phyloP scores from a whole-genome alignment of 2,113 vertebrate species.

The Butastur rufipennis region DNA sequence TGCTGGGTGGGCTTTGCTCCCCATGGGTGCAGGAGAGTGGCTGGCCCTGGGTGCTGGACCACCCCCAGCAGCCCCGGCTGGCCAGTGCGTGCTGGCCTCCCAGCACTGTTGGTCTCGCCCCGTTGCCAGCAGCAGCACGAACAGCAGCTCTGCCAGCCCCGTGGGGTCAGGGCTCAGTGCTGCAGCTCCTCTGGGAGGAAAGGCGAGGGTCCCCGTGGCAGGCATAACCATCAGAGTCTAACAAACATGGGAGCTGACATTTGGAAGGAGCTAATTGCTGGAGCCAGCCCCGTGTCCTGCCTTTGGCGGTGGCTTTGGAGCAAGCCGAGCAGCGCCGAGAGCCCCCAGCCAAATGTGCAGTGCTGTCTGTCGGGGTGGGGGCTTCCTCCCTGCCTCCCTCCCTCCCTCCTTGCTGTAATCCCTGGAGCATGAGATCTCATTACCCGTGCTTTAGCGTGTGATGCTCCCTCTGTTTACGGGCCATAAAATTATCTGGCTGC shows the following conservation, averaged over 20 bases:
- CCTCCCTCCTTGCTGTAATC: not conserved
- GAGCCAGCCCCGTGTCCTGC: not conserved
- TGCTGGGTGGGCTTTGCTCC: not conserved
- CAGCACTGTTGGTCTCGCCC: rapidly evolving
- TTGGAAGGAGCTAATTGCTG: not conserved
- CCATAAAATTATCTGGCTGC: not conserved
- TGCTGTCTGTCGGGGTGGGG: not conserved
- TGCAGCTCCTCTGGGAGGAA: not conserved
- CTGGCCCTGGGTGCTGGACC: not conserved
- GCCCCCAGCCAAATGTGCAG: slow-evolving; percentile 47
- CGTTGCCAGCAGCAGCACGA: not conserved
- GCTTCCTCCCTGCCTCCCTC: not conserved
- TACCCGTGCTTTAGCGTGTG: not conserved
- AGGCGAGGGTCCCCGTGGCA: rapidly evolving
- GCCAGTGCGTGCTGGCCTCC: not conserved
- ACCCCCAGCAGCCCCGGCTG: not conserved
- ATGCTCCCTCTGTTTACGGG: not conserved
- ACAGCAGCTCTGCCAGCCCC: rapidly evolving
- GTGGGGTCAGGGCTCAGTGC: rapidly evolving
- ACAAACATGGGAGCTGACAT: not conserved
- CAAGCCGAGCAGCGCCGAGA: not conserved
- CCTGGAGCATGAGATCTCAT: slow-evolving; percentile 48
- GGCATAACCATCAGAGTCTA: not conserved
- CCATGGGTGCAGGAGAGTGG: not conserved
- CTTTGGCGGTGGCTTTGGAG: not conserved